A percentile compares a stretch with the other conserved stretches of the same genome.
Evolutionary conservation across 2,888 invertebrate genomes (phyloP).

Genomic region (Prionchulus punctatus): DNA sequence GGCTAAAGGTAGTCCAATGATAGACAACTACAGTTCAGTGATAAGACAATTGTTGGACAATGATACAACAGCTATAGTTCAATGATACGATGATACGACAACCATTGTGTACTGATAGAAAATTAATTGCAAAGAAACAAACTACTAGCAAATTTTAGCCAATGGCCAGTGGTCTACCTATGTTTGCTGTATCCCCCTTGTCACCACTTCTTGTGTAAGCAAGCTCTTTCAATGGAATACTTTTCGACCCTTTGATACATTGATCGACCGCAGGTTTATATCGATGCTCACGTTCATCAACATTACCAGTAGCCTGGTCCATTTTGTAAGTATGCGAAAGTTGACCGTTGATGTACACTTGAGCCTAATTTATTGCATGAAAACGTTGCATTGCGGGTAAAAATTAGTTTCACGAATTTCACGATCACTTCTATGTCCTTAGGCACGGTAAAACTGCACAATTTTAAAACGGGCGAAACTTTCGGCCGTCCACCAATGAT

Average conservation of each 20-base stretch:
- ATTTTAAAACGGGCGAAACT: constrained; percentile 36
- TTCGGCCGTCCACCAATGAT: constrained; percentile 40
- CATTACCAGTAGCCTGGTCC: neutral
- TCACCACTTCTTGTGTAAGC: constrained; percentile 41
- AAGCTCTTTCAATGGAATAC: constrained; percentile 33
- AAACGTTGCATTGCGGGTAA: constrained; percentile 19
- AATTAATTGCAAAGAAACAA: no score
- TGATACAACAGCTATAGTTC: no score
- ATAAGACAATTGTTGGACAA: no score
- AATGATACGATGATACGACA: no score
- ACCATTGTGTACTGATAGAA: no score
- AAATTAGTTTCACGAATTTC: constrained; percentile 20
- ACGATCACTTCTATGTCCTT: constrained; percentile 25
- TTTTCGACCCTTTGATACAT: no score
- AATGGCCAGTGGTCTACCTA: no score
- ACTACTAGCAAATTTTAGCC: no score
- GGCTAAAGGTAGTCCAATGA: no score
- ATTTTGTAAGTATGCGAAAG: neutral
- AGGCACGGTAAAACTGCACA: constrained; percentile 38
- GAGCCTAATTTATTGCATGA: neutral
- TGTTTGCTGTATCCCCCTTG: constrained; percentile 39
- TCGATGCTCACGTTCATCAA: neutral
- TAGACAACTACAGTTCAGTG: no score
- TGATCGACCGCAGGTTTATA: no score
- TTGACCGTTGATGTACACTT: neutral